Percentiles rank a stretch among this genome's conserved stretches.
Evolutionary conservation across 2,888 invertebrate species (phyloP).

Genomic region (Mycalesis mineus): DNA sequence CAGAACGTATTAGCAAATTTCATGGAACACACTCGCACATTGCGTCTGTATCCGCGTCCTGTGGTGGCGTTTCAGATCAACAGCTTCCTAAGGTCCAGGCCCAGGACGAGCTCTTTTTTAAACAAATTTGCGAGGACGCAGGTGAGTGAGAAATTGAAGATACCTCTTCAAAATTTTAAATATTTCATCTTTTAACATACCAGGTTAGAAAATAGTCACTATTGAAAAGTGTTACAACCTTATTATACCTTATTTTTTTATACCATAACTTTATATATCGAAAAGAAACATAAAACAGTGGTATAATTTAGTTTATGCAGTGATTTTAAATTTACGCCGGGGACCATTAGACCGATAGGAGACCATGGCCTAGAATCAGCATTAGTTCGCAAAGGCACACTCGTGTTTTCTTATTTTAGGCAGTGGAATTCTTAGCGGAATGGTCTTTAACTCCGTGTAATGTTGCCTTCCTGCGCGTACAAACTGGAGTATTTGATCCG

Average conservation of each 20-base stretch:
- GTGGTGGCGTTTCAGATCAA: conserved; percentile 99
- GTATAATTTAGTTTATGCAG: no score
- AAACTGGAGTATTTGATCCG: conserved; percentile 97
- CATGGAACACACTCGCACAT: conserved; percentile 97
- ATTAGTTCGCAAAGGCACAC: no score
- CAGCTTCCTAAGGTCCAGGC: conserved; percentile 95
- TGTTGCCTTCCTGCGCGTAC: conserved; percentile 97
- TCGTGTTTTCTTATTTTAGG: conserved; percentile 76
- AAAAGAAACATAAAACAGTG: no score
- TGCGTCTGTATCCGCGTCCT: conserved; percentile 97
- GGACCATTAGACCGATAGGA: no score
- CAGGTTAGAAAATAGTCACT: no score
- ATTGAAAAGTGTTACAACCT: no score
- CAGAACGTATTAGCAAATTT: conserved; percentile 98
- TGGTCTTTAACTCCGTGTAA: conserved; percentile 98
- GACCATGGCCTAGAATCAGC: no score
- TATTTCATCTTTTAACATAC: no score
- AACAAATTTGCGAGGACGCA: conserved; percentile 96
- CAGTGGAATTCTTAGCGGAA: conserved; percentile 98
- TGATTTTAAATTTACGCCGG: no score
- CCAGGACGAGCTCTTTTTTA: conserved; percentile 91
- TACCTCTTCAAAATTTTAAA: no score
- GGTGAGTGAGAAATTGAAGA: conserved; percentile 72
- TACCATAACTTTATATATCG: no score
- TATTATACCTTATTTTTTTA: no score